Conservation (phyloP, 2,888 invertebrate species). For the Lamellibrachia columna region DNA sequence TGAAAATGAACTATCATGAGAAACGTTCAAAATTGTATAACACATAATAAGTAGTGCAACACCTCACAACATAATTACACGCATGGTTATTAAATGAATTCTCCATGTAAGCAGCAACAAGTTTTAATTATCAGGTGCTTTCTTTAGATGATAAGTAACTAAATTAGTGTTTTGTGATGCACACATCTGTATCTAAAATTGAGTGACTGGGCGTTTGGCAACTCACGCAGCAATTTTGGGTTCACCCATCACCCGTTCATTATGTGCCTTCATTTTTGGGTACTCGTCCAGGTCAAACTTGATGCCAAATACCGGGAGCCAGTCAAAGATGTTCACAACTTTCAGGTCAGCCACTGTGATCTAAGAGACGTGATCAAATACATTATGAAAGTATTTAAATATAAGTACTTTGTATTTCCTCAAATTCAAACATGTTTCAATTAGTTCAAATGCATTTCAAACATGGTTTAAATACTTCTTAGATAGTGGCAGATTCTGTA, state of each 20-base stretch:
- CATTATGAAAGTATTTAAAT: neutral
- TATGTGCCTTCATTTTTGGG: slow-evolving; percentile 37
- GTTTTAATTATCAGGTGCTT: neutral
- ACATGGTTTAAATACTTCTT: too few relatives aligned
- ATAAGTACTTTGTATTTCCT: neutral
- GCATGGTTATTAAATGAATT: too few relatives aligned
- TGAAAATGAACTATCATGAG: too few relatives aligned
- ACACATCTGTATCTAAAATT: neutral
- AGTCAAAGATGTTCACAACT: slow-evolving; percentile 28
- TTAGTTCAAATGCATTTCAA: neutral
- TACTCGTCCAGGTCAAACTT: slow-evolving; percentile 35
- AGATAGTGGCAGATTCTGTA: too few relatives aligned
- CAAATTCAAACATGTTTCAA: neutral
- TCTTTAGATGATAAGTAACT: neutral
- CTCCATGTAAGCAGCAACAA: neutral
- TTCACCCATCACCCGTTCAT: slow-evolving; percentile 34
- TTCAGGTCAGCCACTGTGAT: slow-evolving; percentile 45
- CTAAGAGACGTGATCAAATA: slow-evolving; percentile 26
- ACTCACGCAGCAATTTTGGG: slow-evolving; percentile 44
- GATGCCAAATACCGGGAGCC: slow-evolving; percentile 29
- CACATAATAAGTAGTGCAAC: too few relatives aligned
- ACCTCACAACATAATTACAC: too few relatives aligned
- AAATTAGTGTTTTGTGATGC: neutral
- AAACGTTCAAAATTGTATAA: too few relatives aligned
- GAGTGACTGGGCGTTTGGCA: slow-evolving; percentile 37